Percentiles rank a stretch among this genome's conserved stretches.
phyloP scores from a whole-genome alignment of 2,888 invertebrate species.

The Drosophila emarginata region DNA sequence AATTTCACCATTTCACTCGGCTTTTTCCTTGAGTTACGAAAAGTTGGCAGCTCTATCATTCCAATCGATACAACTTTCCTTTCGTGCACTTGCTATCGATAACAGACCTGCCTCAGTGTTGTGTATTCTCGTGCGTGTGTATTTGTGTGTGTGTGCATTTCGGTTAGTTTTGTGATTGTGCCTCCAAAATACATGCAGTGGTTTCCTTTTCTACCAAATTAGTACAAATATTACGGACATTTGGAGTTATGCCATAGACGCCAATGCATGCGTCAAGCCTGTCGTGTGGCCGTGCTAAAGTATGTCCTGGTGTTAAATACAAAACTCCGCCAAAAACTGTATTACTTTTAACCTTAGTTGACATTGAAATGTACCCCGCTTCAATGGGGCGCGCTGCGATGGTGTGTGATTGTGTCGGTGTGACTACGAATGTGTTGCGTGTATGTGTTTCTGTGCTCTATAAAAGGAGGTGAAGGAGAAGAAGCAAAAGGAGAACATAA shows the following conservation, averaged over 20 bases:
- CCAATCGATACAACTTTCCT: slow-evolving; percentile 1
- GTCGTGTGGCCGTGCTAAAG: slow-evolving; percentile 47
- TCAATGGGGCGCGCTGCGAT: slow-evolving; percentile 31
- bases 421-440: slow-evolving; percentile 15
- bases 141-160: slow-evolving; percentile 39
- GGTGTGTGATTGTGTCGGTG: slow-evolving; percentile 31
- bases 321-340: slow-evolving; percentile 53
- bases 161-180: slow-evolving; percentile 67
- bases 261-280: slow-evolving; percentile 41
- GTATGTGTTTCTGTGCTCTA: slow-evolving; percentile 39
- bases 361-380: slow-evolving; percentile 81
- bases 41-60: not conserved
- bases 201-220: slow-evolving; percentile 50
- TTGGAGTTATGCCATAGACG: slow-evolving; percentile 54
- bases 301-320: slow-evolving; percentile 37
- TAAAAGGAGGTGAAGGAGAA: slow-evolving; percentile 43
- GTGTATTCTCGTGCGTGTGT: slow-evolving; percentile 17
- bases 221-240: slow-evolving; percentile 30
- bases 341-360: slow-evolving; percentile 82
- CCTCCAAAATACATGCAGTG: slow-evolving; percentile 60
- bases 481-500: slow-evolving; percentile 27
- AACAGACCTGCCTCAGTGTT: slow-evolving; percentile 38
- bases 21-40: not conserved
- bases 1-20: not conserved
- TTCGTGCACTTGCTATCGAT: slow-evolving; percentile 29